phyloP scores from a whole-genome alignment of 2,888 invertebrate species.

The Melikaiella ostensackeni region DNA sequence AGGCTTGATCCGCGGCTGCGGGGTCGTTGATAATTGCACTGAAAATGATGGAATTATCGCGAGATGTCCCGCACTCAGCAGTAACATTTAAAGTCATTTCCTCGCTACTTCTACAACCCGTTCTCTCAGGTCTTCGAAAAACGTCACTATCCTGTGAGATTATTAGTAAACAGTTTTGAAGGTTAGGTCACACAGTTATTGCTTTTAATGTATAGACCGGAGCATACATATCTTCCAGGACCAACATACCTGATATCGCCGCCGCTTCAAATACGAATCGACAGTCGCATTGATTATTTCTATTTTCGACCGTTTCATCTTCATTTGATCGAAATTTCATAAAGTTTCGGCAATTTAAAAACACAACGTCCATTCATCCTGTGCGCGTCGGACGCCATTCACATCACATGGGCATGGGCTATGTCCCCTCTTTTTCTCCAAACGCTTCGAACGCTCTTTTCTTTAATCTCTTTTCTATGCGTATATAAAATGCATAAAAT shows the following conservation, averaged over 20 bases:
- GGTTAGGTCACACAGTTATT: constrained; percentile 58
- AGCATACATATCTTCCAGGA: background rate
- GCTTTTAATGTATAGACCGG: constrained; percentile 1
- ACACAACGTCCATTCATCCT: constrained; percentile 55
- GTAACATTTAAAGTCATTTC: constrained; percentile 85
- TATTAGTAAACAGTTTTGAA: constrained; percentile 59
- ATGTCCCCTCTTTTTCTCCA: constrained; percentile 15
- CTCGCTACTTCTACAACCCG: constrained; percentile 81
- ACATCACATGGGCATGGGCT: constrained; percentile 43
- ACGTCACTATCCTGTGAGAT: constrained; percentile 81
- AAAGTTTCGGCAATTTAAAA: constrained; percentile 57
- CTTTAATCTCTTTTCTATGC: background rate
- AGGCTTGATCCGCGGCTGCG: constrained; percentile 86
- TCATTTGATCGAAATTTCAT: constrained; percentile 65
- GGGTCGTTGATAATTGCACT: constrained; percentile 88
- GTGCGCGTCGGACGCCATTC: constrained; percentile 64
- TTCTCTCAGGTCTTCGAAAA: constrained; percentile 80
- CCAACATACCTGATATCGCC: constrained; percentile 82
- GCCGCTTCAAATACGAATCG: constrained; percentile 83
- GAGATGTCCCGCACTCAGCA: constrained; percentile 85
- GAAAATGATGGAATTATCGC: constrained; percentile 87
- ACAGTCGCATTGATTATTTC: constrained; percentile 84
- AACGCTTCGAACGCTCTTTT: constrained; percentile 2
- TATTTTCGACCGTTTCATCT: constrained; percentile 83
- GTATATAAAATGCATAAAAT: no score